Conservation (phyloP, 2,888 invertebrate genomes). For the Cerastoderma edule region DNA sequence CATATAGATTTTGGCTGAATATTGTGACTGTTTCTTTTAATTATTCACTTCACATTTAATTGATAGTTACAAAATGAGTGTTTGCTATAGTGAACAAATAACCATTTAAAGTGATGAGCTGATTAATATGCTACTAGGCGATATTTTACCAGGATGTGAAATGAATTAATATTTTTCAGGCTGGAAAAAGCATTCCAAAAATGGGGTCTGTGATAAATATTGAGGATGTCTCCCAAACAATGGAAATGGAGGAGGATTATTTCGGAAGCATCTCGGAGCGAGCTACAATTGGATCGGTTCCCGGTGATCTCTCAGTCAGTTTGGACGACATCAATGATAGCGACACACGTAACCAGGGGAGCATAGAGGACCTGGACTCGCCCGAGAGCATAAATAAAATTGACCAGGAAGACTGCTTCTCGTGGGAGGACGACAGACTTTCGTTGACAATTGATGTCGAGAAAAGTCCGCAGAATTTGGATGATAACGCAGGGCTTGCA, state of each 20-base stretch:
- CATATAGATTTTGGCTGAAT: too few relatives aligned
- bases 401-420: constrained; percentile 79
- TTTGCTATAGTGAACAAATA: too few relatives aligned
- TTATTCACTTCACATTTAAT: too few relatives aligned
- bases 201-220: constrained; percentile 68
- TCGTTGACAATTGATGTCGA: constrained; percentile 72
- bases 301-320: constrained; percentile 54
- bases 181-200: constrained; percentile 64
- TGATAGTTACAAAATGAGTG: too few relatives aligned
- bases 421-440: constrained; percentile 80
- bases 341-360: constrained; percentile 20
- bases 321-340: constrained; percentile 39
- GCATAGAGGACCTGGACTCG: constrained; percentile 76
- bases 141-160: not conserved
- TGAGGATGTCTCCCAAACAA: constrained; percentile 58
- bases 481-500: constrained; percentile 50
- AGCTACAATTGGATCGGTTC: constrained; percentile 36
- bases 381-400: constrained; percentile 79
- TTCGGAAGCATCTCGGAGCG: constrained; percentile 42
- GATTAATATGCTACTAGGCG: too few relatives aligned
- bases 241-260: constrained; percentile 49
- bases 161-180: constrained; percentile 33
- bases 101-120: too few relatives aligned
- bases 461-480: constrained; percentile 44
- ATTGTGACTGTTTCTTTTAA: too few relatives aligned